Conservation (phyloP, 92 coral and sea anemone genomes). For the Montipora capitata region DNA sequence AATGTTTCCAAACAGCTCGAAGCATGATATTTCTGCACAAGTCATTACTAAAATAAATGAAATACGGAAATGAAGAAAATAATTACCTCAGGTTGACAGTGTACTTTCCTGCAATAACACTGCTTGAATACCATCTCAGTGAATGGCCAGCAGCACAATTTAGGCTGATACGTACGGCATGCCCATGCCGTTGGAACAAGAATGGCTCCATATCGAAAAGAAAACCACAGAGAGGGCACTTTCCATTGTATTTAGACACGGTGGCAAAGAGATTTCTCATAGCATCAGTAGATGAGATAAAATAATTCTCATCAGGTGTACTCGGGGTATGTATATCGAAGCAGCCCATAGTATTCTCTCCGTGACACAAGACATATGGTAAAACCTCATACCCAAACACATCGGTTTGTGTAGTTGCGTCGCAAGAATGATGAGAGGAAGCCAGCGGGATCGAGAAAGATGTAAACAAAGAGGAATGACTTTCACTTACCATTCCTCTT, state of each 20-base stretch:
- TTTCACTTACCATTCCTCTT: not conserved
- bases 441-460: too few species aligned
- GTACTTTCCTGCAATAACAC: slow-evolving; percentile 20
- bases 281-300: slow-evolving; percentile 20
- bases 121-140: slow-evolving; percentile 45
- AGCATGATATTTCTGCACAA: not conserved
- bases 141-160: slow-evolving; percentile 42
- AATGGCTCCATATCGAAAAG: not conserved
- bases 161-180: slow-evolving; percentile 28
- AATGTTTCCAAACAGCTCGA: not conserved
- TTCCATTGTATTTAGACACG: slow-evolving; percentile 21
- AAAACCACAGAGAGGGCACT: slow-evolving; percentile 37
- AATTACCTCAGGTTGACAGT: slow-evolving; percentile 52
- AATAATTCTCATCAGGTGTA: slow-evolving; percentile 6
- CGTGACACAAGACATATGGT: slow-evolving; percentile 9
- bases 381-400: too few species aligned
- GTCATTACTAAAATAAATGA: not conserved
- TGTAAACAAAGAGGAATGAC: too few species aligned
- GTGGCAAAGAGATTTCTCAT: slow-evolving; percentile 22
- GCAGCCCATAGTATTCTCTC: slow-evolving; percentile 41
- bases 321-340: slow-evolving; percentile 33
- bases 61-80: not conserved
- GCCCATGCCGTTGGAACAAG: slow-evolving; percentile 12
- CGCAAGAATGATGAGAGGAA: not conserved
- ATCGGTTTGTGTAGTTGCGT: slow-evolving; percentile 29